Evolutionary conservation across 1,140 invertebrate species (phyloP).

Genomic region (Musca vetustissima): DNA sequence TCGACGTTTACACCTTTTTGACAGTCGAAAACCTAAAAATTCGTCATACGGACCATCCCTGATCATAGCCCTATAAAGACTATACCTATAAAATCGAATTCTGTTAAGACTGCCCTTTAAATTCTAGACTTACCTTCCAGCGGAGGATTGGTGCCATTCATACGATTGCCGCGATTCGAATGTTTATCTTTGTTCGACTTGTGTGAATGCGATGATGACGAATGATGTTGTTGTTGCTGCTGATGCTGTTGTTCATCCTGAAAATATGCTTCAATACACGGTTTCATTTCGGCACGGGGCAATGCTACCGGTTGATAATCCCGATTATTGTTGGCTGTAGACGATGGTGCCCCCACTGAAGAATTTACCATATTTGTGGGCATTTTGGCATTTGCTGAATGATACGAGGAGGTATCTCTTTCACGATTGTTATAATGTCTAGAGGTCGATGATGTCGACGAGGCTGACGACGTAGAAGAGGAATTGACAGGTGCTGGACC

Average conservation of each 20-base stretch:
- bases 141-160: slow-evolving; percentile 51
- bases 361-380: neutral
- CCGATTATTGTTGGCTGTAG: slow-evolving; percentile 26
- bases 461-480: neutral
- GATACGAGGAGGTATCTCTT: slow-evolving; percentile 4
- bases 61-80: too few relatives aligned
- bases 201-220: slow-evolving; percentile 27
- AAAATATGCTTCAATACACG: slow-evolving; percentile 73
- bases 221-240: slow-evolving; percentile 40
- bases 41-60: too few relatives aligned
- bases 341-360: slow-evolving; percentile 5
- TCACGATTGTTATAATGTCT: slow-evolving; percentile 5
- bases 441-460: neutral
- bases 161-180: slow-evolving; percentile 33
- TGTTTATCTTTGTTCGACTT: slow-evolving; percentile 26
- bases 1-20: too few relatives aligned
- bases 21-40: too few relatives aligned
- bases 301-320: slow-evolving; percentile 61
- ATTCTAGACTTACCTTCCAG: slow-evolving; percentile 44
- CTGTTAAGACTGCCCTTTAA: too few relatives aligned
- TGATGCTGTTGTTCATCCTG: slow-evolving; percentile 60
- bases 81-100: too few relatives aligned
- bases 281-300: slow-evolving; percentile 71
- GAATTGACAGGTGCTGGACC: slow-evolving; percentile 23
- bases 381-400: neutral